Evolutionary conservation across 2,888 invertebrate genomes (phyloP), one percentile per base, ranked within the genome.

Genomic region (Agrotis clavis): DNA sequence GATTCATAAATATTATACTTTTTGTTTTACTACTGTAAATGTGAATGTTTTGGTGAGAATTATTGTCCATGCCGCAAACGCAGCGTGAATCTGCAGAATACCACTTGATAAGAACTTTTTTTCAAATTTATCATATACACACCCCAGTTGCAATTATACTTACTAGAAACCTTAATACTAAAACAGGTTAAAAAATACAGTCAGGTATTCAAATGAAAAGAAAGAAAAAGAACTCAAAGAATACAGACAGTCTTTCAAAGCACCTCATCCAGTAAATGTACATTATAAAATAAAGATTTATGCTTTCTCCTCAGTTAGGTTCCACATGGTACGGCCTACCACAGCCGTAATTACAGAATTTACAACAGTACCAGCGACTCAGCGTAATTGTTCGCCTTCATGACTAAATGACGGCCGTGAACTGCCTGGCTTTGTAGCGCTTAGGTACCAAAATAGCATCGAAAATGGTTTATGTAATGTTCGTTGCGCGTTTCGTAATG

Each of bases 311-410:
- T 57, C 54, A 68, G 67, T 54, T 69, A 25, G 74, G 72, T 73
- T 67, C 82, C 77, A 78, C 82, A 70, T 79, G 85, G 83, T 84
- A 86, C 83, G 77, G 81, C 77, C 73, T 75, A 77, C 82, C 81
- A 84, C 88, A 68, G 69, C 74, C 72, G 81, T 86, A 83, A 85
- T 86, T 83, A 84, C 75, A 64, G 71, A 82, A 82, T 82, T 77
- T 81, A 85, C 75, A 79, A 74, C 79, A 56, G 74, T 35, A 74
- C 67, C 45, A 64, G 53, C 61, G 74, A 81, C 67, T 84, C 67
- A 54, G 25, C 62, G 62, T 83, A 78, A 84, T 84, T 74, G 85
- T 79, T 78, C 72, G 71, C 68, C 75, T 82, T 82, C 71, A 75
- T 63, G 74, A 61, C 41, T 68, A 75, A 84, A 77, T 74, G 73